Percentiles rank a stretch among this genome's conserved stretches.
These are phyloP conservation scores for Theristus sp. DNA, from an alignment of 2,888 invertebrate genomes.

Conservation along the genomic window DNA sequence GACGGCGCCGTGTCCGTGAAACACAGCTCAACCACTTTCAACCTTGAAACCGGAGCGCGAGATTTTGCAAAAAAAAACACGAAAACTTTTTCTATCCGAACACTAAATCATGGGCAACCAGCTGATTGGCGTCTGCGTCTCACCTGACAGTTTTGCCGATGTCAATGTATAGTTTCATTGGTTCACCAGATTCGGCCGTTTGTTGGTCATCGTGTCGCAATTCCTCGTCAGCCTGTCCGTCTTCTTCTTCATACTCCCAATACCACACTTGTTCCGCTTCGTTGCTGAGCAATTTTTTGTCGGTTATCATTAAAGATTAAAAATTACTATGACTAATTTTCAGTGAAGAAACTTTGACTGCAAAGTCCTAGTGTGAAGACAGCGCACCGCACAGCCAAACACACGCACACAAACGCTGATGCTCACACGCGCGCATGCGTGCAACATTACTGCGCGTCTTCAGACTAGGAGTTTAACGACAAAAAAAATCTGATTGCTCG, in stretches of 20 bases:
- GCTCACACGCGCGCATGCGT: too few relatives aligned
- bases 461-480: not conserved
- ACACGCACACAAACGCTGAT: too few relatives aligned
- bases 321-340: too few relatives aligned
- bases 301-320: too few relatives aligned
- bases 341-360: too few relatives aligned
- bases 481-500: constrained; percentile 12
- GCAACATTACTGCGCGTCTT: too few relatives aligned
- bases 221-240: too few relatives aligned
- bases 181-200: constrained; percentile 13
- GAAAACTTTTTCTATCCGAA: too few relatives aligned
- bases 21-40: constrained; percentile 7
- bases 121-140: too few relatives aligned
- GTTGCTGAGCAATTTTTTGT: not conserved
- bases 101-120: too few relatives aligned
- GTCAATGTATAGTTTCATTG: constrained; percentile 19
- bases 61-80: too few relatives aligned
- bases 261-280: constrained; percentile 13
- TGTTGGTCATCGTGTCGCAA: constrained; percentile 13
- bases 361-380: too few relatives aligned
- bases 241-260: constrained; percentile 15
- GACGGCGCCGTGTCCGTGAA: constrained; percentile 7
- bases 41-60: constrained; percentile 1
- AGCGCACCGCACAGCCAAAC: not conserved
- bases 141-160: constrained; percentile 5